Base-by-base conservation (phyloP, 2,888 invertebrate species). In the Aphrophora alni region DNA sequence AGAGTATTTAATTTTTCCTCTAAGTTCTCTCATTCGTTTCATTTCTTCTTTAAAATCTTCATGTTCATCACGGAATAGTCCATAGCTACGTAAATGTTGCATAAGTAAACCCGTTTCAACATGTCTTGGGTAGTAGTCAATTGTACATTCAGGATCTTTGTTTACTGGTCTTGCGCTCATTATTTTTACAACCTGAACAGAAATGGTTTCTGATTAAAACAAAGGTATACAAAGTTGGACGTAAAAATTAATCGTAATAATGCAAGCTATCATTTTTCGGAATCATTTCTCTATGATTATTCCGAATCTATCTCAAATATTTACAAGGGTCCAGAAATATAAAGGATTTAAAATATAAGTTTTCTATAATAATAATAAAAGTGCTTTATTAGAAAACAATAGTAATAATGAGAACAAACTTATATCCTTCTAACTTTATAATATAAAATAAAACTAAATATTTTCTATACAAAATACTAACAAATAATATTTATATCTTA, bases 11-110 rank as follows among this genome's bases (percentile, higher is more conserved):
- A 80, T 75, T 72, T 97, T 97, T 12, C 97, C 97, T 80, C 96
- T 89, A 21, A 97, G 89, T 80, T 91, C 92, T 80, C 95, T 90
- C 85, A 95, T 89, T 80, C 96, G 90, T 84, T 91, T 91, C 93
- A 95, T 96, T 89, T 97, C 97, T 75, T 97, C 96, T 85, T 93
- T 93, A 87, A 97, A 97, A 88, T 97, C 97, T 87, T 93, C 91
- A 88, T 97, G 97, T 87, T 97, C 97, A 86, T 97, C 97, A 81
- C 96, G 91, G 88, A 90, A 97, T 4, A 97, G 89, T 0, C 97
- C 97, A 85, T 96, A 95, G 81, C 92, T 89, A 21, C 97, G 88
- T 51, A 97, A 89, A 84, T 92, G 90, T 83, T 89, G 89, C 93
- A 96, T 95, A 0, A 98, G 89, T 68, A 89, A 86, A 83, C 93